These are phyloP conservation scores for Clarias platycephalus DNA, from an alignment of 2,797 vertebrate species.

Conservation along the genomic window DNA sequence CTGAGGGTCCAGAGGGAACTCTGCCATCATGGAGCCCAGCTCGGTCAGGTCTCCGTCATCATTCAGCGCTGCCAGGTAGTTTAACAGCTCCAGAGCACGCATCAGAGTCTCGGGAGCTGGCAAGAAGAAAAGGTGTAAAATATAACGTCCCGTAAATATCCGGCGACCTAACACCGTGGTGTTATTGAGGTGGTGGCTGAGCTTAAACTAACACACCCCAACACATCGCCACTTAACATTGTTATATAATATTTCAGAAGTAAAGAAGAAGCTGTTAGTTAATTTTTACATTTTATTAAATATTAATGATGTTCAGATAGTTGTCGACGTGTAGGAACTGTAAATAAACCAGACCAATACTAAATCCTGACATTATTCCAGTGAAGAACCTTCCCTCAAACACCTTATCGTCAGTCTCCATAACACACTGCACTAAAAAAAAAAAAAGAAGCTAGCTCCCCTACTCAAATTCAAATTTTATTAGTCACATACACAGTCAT, in stretches of 20 bases:
- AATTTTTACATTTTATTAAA: too few relatives aligned
- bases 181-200: background rate
- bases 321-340: background rate
- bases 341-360: background rate
- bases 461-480: too few relatives aligned
- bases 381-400: too few relatives aligned
- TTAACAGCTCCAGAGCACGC: constrained; percentile 95
- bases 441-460: too few relatives aligned
- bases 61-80: constrained; percentile 96
- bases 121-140: constrained; percentile 23
- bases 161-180: background rate
- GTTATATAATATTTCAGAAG: background rate
- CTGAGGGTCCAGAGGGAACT: constrained; percentile 97
- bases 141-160: background rate
- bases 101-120: constrained; percentile 97
- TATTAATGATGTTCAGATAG: background rate
- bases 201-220: background rate
- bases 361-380: background rate
- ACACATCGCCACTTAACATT: background rate
- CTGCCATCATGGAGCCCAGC: constrained; percentile 99
- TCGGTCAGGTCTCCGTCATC: constrained; percentile 98
- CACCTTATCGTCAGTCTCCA: background rate
- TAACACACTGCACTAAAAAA: too few relatives aligned
- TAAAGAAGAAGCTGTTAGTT: background rate
- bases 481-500: too few relatives aligned